Base-by-base conservation (phyloP, 2,113 vertebrate species). In the Daphoenositta chrysoptera region DNA sequence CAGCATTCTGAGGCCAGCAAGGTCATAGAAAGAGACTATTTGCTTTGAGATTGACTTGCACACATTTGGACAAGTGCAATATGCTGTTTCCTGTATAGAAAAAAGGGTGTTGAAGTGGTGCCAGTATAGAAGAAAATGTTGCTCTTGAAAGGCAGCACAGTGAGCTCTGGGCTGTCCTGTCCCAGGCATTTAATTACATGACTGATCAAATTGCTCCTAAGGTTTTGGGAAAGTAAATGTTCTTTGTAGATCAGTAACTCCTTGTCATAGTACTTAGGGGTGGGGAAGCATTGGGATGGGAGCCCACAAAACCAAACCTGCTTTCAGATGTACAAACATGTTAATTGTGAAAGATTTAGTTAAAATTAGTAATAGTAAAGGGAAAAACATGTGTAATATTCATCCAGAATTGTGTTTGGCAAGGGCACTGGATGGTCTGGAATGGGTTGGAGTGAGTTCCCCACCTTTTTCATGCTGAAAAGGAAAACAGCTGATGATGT, bases 31-130 rank as follows among this genome's bases (percentile, higher is more conserved):
- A n/a, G 23, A 84, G 96, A 53, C n/a, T 78, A 5, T 94, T 89
- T 95, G 83, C 80, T 80, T 95, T 22, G 10, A 56, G 69, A 96
- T 90, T 96, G 94, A 95, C 88, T 97, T 81, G 71, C 47, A 37
- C n/a, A 7, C 73, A 31, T 96, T 96, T 97, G 90, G 93, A 96
- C 76, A 97, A 95, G 89, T 80, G 69, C 79, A 48, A 72, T 94
- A 82, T 68, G 89, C 83, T 94, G 69, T 91, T 97, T 97, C 95
- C 95, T 96, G 48, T 96, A 40, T 83, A 75, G 79, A 63, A 90
- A 73, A 78, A 89, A 89, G 86, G 71, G 72, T 88, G 90, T 63
- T 90, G 85, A 95, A 93, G 37, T 83, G 61, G 23, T 86, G 83
- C 82, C 87, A 92, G 44, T 42, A 11, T 53, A 85, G 56, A 91